Base-by-base conservation (phyloP, 1,140 invertebrate species). In the Scylla paramamosain region DNA sequence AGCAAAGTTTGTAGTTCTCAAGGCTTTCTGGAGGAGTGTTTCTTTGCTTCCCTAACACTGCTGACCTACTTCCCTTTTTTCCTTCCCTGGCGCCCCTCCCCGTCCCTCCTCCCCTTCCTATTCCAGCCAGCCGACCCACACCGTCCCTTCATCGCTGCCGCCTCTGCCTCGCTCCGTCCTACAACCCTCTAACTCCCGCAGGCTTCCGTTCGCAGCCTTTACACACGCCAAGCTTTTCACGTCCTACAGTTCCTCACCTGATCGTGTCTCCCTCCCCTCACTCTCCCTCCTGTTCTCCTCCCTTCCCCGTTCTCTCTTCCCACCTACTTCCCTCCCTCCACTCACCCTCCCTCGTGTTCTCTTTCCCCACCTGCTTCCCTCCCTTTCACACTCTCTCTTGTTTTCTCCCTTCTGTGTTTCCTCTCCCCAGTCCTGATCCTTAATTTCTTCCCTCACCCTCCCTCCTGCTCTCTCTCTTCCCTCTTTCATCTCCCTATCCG, bases 141-240 rank as follows among this genome's bases (percentile, higher is more conserved):
- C 20, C 52, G 12, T 59, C 52, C 52, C 20, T 59, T 8, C 20
- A 1, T 39, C 67, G 25, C n/a, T 20, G 10, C 67, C 25, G 67
- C 25, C 67, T 12, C 67, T n/a, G 10, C 67, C 67, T 77, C 25
- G 67, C 67, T 77, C 67, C 6, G 67, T 20, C 67, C 67, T 77
- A n/a, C 1, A 77, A 20, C 16, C 67, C 67, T 77, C 67, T 77
- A 59, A 77, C 67, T 77, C 67, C 67, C n/a, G 20, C 67, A 20
- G 67, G 67, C 67, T 77, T 77, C 67, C 67, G 67, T 77, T 77
- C 67, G 25, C 67, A 12, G 25, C 25, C 67, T 77, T 77, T 77
- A 77, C 67, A 77, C 67, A 77, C 67, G 25, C 67, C 67, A n/a
- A 20, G 67, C 67, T 77, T 77, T 77, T 77, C 67, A 77, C 67